Conservation (phyloP, 2,888 invertebrate species). For the Arge pagana region DNA sequence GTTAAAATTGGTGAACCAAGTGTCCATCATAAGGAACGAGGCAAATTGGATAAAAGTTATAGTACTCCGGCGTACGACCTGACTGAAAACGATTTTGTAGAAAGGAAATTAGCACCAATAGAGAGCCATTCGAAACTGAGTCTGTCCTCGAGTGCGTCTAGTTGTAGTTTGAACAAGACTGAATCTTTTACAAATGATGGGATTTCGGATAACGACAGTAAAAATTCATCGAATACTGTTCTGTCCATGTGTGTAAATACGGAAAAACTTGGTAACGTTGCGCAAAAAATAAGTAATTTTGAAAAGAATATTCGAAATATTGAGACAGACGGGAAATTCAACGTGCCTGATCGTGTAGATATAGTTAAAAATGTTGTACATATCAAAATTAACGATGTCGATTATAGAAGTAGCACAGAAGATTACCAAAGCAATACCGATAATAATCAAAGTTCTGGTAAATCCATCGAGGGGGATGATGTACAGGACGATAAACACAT, state of each 20-base stretch:
- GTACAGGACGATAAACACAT: constrained; percentile 3
- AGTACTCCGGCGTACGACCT: constrained; percentile 83
- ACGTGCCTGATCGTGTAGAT: constrained; percentile 19
- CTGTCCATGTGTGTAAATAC: constrained; percentile 15
- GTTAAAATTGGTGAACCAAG: constrained; percentile 24
- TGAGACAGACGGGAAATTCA: constrained; percentile 9
- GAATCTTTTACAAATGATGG: constrained; percentile 34
- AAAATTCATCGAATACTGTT: constrained; percentile 19
- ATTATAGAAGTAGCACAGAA: constrained; percentile 29
- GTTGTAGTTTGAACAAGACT: constrained; percentile 40
- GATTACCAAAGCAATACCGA: constrained; percentile 38
- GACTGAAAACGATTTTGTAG: constrained; percentile 50
- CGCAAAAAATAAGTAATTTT: constrained; percentile 37
- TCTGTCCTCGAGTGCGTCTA: constrained; percentile 30
- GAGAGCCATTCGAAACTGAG: constrained; percentile 27
- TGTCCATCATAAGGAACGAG: constrained; percentile 54
- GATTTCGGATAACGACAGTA: constrained; percentile 32
- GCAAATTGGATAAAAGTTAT: constrained; percentile 76
- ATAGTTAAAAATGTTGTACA: constrained; percentile 28
- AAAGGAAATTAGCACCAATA: constrained; percentile 33
- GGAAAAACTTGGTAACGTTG: constrained; percentile 35
- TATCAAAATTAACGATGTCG: constrained; percentile 31
- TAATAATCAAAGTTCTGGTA: constrained; percentile 20
- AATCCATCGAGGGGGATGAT: background rate
- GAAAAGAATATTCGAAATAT: constrained; percentile 34